phyloP scores from a whole-genome alignment of 2,888 invertebrate species.

The Xestia sexstrigata region DNA sequence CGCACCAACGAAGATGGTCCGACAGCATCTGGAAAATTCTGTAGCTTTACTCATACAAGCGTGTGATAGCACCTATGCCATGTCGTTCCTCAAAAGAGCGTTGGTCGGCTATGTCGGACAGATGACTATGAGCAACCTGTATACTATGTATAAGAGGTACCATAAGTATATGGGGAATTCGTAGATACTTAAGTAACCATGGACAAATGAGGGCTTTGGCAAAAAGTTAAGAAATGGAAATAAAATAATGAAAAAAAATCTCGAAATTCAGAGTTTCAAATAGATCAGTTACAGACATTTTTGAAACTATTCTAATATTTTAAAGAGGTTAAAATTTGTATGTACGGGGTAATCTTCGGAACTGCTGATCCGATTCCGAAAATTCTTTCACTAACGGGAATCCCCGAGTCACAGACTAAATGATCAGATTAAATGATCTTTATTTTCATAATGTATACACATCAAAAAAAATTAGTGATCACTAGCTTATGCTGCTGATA shows the following conservation, averaged over 20 bases:
- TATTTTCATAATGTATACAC: no score
- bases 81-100: conserved; percentile 84
- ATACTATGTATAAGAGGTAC: conserved; percentile 86
- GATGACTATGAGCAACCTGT: conserved; percentile 84
- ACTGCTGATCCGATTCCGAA: no score
- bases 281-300: no score
- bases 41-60: conserved; percentile 82
- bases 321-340: no score
- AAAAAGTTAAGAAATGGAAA: neutral
- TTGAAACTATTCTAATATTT: no score
- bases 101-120: conserved; percentile 82
- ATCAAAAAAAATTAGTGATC: no score
- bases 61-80: conserved; percentile 80
- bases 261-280: neutral
- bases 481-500: no score
- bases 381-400: no score
- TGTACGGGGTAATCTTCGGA: no score
- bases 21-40: conserved; percentile 85
- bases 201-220: neutral
- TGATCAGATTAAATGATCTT: no score
- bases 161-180: conserved; percentile 88
- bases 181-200: conserved; percentile 58
- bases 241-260: neutral
- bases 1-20: conserved; percentile 79
- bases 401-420: no score